Evolutionary conservation across 1,140 invertebrate genomes (phyloP).

Genomic region (Calliphora vicina): DNA sequence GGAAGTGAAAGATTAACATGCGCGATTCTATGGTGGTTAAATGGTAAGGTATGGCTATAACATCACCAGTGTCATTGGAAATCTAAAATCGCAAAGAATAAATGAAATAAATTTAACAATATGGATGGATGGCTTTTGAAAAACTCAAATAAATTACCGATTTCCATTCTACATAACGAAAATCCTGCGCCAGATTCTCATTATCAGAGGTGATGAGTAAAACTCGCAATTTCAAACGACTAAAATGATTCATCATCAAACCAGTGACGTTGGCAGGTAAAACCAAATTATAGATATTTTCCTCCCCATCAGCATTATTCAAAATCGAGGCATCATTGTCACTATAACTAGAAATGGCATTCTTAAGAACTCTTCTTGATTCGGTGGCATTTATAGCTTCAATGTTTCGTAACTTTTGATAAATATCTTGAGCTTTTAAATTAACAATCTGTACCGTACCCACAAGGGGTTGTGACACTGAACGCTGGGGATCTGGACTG

Average conservation of each 20-base stretch:
- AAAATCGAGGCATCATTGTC: constrained; percentile 52
- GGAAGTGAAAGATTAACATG: constrained; percentile 52
- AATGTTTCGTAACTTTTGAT: constrained; percentile 48
- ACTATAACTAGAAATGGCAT: constrained; percentile 49
- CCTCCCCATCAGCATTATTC: constrained; percentile 49
- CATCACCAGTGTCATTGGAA: constrained; percentile 56
- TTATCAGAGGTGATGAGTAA: constrained; percentile 58
- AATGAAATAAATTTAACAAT: too few relatives aligned
- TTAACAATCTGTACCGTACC: constrained; percentile 51
- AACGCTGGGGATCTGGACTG: constrained; percentile 52
- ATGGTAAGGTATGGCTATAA: constrained; percentile 54
- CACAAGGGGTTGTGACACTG: constrained; percentile 43
- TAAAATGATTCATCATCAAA: constrained; percentile 54
- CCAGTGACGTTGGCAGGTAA: constrained; percentile 58
- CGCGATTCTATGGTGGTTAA: constrained; percentile 55
- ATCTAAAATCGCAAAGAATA: constrained; percentile 44
- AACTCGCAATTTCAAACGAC: constrained; percentile 56
- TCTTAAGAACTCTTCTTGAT: constrained; percentile 44
- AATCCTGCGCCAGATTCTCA: constrained; percentile 57
- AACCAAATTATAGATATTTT: constrained; percentile 56
- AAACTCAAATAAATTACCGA: constrained; percentile 49
- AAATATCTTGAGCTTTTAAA: constrained; percentile 50
- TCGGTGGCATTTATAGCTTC: constrained; percentile 47
- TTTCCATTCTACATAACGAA: constrained; percentile 63
- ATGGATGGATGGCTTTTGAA: not conserved